A percentile compares a stretch with the other conserved stretches of the same genome.
phyloP scores from a whole-genome alignment of 2,797 vertebrate genomes.

The Otolemur crassicaudatus region DNA sequence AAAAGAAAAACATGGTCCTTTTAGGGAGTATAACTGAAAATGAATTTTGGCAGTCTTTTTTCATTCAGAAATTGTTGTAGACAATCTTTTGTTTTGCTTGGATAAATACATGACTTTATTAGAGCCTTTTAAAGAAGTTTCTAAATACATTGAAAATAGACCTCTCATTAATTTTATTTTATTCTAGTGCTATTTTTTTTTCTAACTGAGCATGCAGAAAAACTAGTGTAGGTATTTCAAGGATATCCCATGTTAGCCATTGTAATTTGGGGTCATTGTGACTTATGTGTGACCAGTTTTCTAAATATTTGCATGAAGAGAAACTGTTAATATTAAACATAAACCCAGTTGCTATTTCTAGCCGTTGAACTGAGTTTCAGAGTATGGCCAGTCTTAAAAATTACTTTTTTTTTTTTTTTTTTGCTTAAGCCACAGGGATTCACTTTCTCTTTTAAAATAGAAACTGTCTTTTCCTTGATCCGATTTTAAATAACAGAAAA shows the following conservation, averaged over 20 bases:
- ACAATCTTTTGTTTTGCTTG: not conserved
- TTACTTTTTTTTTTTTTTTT: not conserved
- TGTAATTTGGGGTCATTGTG: not conserved
- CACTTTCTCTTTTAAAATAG: not conserved
- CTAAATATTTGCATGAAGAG: not conserved
- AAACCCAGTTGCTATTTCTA: not conserved
- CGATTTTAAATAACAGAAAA: not conserved
- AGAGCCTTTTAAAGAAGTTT: not conserved
- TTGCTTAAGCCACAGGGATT: not conserved
- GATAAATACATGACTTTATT: not conserved
- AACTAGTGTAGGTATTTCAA: not conserved
- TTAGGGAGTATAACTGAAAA: not conserved
- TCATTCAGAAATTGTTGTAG: not conserved
- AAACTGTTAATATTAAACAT: not conserved
- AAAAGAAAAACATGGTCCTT: not conserved
- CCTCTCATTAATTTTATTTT: not conserved
- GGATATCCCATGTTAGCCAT: not conserved
- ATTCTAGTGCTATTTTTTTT: not conserved
- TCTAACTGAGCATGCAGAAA: not conserved
- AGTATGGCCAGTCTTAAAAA: not conserved
- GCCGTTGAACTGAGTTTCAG: not conserved
- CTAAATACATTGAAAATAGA: not conserved
- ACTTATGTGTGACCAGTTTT: not conserved
- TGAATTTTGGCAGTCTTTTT: not conserved
- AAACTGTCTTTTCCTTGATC: not conserved